Evolutionary conservation across 1,140 invertebrate genomes (phyloP).

Genomic region (Heliothis subflexa): DNA sequence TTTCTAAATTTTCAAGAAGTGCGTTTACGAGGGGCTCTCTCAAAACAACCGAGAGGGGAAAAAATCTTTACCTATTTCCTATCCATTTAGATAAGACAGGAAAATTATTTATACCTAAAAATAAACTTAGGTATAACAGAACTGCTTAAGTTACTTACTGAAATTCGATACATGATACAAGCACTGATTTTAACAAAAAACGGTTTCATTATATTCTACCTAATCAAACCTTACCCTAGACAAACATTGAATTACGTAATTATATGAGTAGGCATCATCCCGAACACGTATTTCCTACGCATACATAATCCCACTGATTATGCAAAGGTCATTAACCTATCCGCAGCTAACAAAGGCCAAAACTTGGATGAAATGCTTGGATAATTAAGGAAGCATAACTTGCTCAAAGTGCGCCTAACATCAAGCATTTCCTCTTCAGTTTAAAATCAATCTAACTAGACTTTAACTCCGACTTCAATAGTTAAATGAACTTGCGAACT

Average conservation of each 20-base stretch:
- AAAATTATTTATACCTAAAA: too few relatives aligned
- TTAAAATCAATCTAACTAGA: conserved; percentile 49
- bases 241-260: neutral
- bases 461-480: conserved; percentile 45
- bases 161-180: too few relatives aligned
- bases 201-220: too few relatives aligned
- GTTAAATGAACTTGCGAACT: conserved; percentile 31
- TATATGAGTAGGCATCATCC: neutral
- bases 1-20: neutral
- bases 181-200: too few relatives aligned
- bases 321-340: conserved; percentile 8
- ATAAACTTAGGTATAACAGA: too few relatives aligned
- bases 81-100: too few relatives aligned
- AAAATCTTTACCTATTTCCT: too few relatives aligned
- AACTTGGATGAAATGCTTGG: neutral
- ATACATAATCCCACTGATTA: neutral
- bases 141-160: too few relatives aligned
- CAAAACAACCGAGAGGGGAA: too few relatives aligned
- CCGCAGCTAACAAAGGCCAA: neutral
- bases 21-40: too few relatives aligned
- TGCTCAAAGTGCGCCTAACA: neutral
- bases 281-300: neutral
- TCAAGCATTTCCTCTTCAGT: conserved; percentile 35
- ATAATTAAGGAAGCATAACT: conserved; percentile 26
- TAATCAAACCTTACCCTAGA: neutral